Base-by-base conservation (phyloP, 2,888 invertebrate genomes). In the Euplexia lucipara region DNA sequence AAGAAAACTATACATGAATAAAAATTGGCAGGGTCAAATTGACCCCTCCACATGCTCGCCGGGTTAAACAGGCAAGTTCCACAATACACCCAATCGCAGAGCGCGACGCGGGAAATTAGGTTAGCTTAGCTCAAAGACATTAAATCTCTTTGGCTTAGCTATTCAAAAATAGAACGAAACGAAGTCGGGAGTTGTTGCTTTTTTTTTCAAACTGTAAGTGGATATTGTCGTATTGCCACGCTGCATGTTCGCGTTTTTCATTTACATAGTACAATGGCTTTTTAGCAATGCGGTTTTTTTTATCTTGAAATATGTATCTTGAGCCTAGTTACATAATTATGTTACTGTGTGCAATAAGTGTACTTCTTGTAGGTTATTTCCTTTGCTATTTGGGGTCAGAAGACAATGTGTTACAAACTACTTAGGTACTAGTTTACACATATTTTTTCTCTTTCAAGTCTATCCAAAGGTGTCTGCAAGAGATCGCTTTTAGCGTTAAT, bases 161-260 rank as follows among this genome's bases (percentile, higher is more conserved):
- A 76, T 66, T 76, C 47, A 49, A 71, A 76, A 79, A 76, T 76
- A 60, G 76, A 75, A 79, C 57, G 48, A 5, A 52, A 42, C 41
- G 61, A 62, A 70, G 48, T 52, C 51, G 57, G 61, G 56, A 62
- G 26, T 57, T 73, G 57, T 48, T 52, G 32, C 26, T 26, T 62
- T 75, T 74, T 62, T 69, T 70, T 53, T 9, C 20, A 57, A 59
- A 52, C 34, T 52, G 26, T 32, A 37, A n/a, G n/a, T n/a, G n/a
- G 41, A 39, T 45, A 51, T 70, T 60, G 45, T 75, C 70, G 70
- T 47, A 37, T 41, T 49, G 30, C 35, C 44, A 14, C 0, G 35
- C 16, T 3, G 37, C 9, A 37, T 42, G 34, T 51, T n/a, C 48
- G n/a, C 18, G 8, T 34, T 35, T 41, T 71, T 1, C 37, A 54